A percentile compares a stretch with the other conserved stretches of the same genome.
These are phyloP conservation scores for Microdon myrmicae DNA, from an alignment of 2,888 invertebrate species.

Conservation along the genomic window DNA sequence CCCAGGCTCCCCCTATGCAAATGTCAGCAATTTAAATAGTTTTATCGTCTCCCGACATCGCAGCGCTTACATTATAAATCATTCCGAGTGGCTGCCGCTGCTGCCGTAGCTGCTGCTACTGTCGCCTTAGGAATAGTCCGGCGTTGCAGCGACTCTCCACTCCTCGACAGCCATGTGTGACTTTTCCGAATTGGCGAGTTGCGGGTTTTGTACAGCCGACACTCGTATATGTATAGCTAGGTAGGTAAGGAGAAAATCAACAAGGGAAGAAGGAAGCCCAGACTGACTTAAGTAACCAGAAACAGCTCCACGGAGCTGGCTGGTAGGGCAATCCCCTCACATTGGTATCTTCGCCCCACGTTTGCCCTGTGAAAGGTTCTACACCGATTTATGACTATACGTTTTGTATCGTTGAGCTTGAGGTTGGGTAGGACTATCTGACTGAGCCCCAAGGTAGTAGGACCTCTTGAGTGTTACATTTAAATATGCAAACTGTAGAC, in stretches of 20 bases:
- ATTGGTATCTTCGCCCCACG: too few relatives aligned
- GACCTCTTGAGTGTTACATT: conserved; percentile 46
- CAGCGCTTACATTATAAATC: conserved; percentile 52
- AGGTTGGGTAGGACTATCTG: conserved; percentile 29
- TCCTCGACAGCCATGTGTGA: conserved; percentile 40
- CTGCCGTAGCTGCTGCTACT: conserved; percentile 25
- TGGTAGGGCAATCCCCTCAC: too few relatives aligned
- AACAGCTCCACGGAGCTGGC: too few relatives aligned
- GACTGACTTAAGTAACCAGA: too few relatives aligned
- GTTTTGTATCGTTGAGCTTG: conserved; percentile 39
- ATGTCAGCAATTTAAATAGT: conserved; percentile 52
- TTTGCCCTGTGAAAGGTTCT: conserved; percentile 28
- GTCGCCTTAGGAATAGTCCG: too few relatives aligned
- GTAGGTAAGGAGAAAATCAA: too few relatives aligned
- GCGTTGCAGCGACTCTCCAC: conserved; percentile 1
- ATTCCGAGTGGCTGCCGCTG: conserved; percentile 48
- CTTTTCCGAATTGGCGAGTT: conserved; percentile 44
- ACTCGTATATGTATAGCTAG: too few relatives aligned
- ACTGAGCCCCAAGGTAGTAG: conserved; percentile 24
- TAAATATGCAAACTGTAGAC: conserved; percentile 52
- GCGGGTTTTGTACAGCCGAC: conserved; percentile 45
- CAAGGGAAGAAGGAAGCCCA: too few relatives aligned
- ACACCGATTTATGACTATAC: conserved; percentile 18
- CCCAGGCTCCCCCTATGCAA: conserved; percentile 34
- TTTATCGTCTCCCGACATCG: conserved; percentile 53